Conservation (phyloP, 2,888 invertebrate genomes). For the Metalampra italica region DNA sequence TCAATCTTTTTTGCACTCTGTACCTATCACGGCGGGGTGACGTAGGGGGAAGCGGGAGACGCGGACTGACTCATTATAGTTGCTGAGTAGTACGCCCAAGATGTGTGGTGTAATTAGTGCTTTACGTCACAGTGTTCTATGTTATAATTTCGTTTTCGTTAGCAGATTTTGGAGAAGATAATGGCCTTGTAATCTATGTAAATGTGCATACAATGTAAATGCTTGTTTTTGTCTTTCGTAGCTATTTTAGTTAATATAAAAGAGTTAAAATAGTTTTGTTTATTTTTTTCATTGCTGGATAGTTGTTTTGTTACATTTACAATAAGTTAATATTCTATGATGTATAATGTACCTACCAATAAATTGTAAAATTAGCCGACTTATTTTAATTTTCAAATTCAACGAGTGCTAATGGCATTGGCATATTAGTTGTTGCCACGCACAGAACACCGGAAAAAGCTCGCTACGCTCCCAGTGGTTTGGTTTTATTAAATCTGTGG, state of each 20-base stretch:
- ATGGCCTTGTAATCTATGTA: slow-evolving; percentile 69
- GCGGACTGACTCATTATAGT: too few relatives aligned
- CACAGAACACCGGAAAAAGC: too few relatives aligned
- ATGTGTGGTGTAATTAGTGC: too few relatives aligned
- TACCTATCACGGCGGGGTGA: too few relatives aligned
- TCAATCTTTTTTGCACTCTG: too few relatives aligned
- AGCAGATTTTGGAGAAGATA: slow-evolving; percentile 7
- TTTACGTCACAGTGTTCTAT: slow-evolving; percentile 12
- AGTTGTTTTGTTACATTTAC: slow-evolving; percentile 65
- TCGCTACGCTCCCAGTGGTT: too few relatives aligned
- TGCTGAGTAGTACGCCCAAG: too few relatives aligned
- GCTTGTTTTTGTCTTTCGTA: slow-evolving; percentile 51
- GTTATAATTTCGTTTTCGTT: slow-evolving; percentile 27
- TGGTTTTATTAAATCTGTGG: too few relatives aligned
- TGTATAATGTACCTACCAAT: slow-evolving; percentile 54
- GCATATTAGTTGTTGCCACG: too few relatives aligned
- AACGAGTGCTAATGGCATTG: too few relatives aligned
- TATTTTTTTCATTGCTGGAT: slow-evolving; percentile 54
- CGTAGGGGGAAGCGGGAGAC: too few relatives aligned
- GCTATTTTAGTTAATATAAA: slow-evolving; percentile 48
- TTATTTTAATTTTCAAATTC: neutral
- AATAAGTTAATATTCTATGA: slow-evolving; percentile 55
- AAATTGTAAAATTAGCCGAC: slow-evolving; percentile 27
- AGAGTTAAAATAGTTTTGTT: slow-evolving; percentile 50
- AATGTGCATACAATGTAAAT: slow-evolving; percentile 63